Percentiles rank a stretch among this genome's conserved stretches.
Evolutionary conservation across 2,888 invertebrate genomes (phyloP).

Genomic region (Phalangium opilio): DNA sequence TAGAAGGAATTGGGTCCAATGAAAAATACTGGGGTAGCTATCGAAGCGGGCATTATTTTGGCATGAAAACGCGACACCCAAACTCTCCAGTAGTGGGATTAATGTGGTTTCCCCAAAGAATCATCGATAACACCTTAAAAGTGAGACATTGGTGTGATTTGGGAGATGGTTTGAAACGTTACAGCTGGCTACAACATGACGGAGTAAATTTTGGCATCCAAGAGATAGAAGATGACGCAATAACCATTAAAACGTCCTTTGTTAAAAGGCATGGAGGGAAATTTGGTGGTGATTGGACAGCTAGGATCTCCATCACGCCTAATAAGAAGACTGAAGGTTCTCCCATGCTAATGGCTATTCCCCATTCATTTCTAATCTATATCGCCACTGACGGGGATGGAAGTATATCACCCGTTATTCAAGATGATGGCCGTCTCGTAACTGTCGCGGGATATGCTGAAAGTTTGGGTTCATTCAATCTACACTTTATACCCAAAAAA

Average conservation of each 20-base stretch:
- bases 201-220: slow-evolving; percentile 82
- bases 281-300: slow-evolving; percentile 87
- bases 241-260: slow-evolving; percentile 65
- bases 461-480: slow-evolving; percentile 51
- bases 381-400: slow-evolving; percentile 50
- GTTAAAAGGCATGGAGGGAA: slow-evolving; percentile 64
- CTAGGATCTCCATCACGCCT: slow-evolving; percentile 50
- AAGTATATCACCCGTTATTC: slow-evolving; percentile 23
- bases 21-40: slow-evolving; percentile 89
- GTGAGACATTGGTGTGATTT: slow-evolving; percentile 79
- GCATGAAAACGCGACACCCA: slow-evolving; percentile 76
- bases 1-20: slow-evolving; percentile 52
- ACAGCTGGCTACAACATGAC: slow-evolving; percentile 88
- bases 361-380: slow-evolving; percentile 61
- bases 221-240: slow-evolving; percentile 62
- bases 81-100: slow-evolving; percentile 77
- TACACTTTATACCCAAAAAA: slow-evolving; percentile 8
- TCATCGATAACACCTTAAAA: slow-evolving; percentile 18
- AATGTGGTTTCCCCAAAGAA: slow-evolving; percentile 77
- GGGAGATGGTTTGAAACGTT: slow-evolving; percentile 57
- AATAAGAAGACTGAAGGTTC: background rate
- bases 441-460: slow-evolving; percentile 59
- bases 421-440: slow-evolving; percentile 30
- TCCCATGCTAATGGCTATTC: background rate
- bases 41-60: slow-evolving; percentile 70